phyloP scores from a whole-genome alignment of 2,888 invertebrate genomes.

The Torymus tubicola region DNA sequence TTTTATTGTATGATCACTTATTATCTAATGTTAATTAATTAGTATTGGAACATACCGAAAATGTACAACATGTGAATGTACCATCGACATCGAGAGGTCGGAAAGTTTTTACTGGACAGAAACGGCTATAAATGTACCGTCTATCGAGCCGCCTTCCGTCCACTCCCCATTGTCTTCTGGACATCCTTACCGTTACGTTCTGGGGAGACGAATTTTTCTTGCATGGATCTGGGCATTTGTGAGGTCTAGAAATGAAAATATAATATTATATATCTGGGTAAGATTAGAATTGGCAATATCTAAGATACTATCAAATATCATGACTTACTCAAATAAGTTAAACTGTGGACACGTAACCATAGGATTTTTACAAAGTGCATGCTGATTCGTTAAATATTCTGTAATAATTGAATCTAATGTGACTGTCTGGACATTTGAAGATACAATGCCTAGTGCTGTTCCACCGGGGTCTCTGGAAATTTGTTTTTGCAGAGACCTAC shows the following conservation, averaged over 20 bases:
- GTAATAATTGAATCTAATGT: slow-evolving; percentile 95
- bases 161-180: slow-evolving; percentile 75
- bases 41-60: slow-evolving; percentile 74
- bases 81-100: slow-evolving; percentile 84
- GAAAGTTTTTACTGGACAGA: slow-evolving; percentile 86
- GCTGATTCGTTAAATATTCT: slow-evolving; percentile 97
- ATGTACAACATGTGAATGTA: slow-evolving; percentile 86
- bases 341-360: slow-evolving; percentile 98
- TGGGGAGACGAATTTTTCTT: slow-evolving; percentile 81
- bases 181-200: slow-evolving; percentile 82
- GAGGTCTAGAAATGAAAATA: slow-evolving; percentile 81
- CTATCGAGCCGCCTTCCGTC: slow-evolving; percentile 85
- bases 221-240: slow-evolving; percentile 95
- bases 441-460: slow-evolving; percentile 69
- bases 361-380: slow-evolving; percentile 98
- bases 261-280: slow-evolving; percentile 2
- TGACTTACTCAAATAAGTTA: slow-evolving; percentile 89
- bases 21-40: not conserved
- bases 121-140: slow-evolving; percentile 89
- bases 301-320: slow-evolving; percentile 4
- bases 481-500: slow-evolving; percentile 79
- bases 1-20: too few relatives aligned
- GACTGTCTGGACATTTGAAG: slow-evolving; percentile 76
- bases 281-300: slow-evolving; percentile 17
- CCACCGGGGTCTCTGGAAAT: slow-evolving; percentile 73